These are phyloP conservation scores for Gastrophryne carolinensis DNA, from an alignment of 2,797 vertebrate genomes.

Conservation along the genomic window DNA sequence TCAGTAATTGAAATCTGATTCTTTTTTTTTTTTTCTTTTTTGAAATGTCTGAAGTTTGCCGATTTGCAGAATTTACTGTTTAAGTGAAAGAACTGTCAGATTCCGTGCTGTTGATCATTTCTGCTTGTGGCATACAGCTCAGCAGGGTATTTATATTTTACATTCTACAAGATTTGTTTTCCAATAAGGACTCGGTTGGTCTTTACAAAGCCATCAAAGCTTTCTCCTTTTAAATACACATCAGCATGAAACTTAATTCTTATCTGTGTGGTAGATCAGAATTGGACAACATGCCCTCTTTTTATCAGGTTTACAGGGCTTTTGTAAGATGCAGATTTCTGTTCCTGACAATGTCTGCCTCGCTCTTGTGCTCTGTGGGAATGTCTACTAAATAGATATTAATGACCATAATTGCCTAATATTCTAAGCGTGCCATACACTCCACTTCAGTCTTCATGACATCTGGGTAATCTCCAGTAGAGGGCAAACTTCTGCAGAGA, in stretches of 20 bases:
- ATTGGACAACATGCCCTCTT: neutral
- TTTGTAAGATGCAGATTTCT: neutral
- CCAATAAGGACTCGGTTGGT: constrained; percentile 1
- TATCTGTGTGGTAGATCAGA: neutral
- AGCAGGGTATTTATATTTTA: constrained; percentile 11
- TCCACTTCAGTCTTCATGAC: too few relatives aligned
- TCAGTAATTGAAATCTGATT: neutral
- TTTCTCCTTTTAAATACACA: neutral
- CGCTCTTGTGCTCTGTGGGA: neutral
- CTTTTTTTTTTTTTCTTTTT: neutral
- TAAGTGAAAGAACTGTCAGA: neutral
- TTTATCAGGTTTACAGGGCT: neutral
- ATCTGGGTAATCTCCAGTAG: too few relatives aligned
- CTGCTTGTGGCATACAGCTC: neutral
- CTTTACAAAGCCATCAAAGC: constrained; percentile 23
- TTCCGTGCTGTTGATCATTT: neutral
- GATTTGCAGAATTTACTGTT: neutral
- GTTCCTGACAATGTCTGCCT: neutral
- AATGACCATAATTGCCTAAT: constrained; percentile 24
- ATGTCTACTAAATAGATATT: constrained; percentile 7
- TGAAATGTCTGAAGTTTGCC: neutral
- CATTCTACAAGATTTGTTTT: constrained; percentile 18
- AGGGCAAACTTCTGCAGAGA: too few relatives aligned
- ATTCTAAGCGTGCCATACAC: too few relatives aligned
- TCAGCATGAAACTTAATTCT: neutral